Conservation (phyloP, 64 coral and sea anemone genomes). For the Actinia tenebrosa region DNA sequence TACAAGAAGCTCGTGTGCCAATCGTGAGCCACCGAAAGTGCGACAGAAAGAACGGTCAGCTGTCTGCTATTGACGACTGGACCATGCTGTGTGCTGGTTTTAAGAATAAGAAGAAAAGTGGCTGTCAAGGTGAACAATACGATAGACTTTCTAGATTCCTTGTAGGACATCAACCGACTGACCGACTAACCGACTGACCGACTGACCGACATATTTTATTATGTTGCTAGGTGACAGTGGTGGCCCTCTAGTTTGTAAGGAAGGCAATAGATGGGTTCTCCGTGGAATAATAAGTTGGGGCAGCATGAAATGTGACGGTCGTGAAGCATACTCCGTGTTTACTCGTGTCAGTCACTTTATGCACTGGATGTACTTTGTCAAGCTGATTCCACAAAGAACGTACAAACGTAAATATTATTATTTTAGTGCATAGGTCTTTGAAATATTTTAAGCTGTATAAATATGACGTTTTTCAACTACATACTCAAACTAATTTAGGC, state of each 20-base stretch:
- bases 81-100: slow-evolving; percentile 16
- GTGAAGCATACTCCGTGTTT: slow-evolving; percentile 22
- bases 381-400: not conserved
- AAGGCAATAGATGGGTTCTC: not conserved
- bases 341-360: slow-evolving; percentile 6
- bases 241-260: slow-evolving; percentile 8
- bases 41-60: not conserved
- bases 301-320: not conserved
- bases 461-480: no score
- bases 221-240: slow-evolving; percentile 14
- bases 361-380: slow-evolving; percentile 2
- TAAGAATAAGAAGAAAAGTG: not conserved
- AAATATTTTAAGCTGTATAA: no score
- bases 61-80: not conserved
- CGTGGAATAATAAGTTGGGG: slow-evolving; percentile 17
- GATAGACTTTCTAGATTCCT: not conserved
- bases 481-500: no score
- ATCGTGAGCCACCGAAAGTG: not conserved
- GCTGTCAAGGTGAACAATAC: slow-evolving; percentile 4
- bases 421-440: no score
- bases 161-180: not conserved
- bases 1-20: not conserved
- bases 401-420: not conserved
- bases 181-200: not conserved
- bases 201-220: not conserved